Evolutionary conservation across 2,888 invertebrate genomes (phyloP), one percentile per base, ranked within the genome.

Genomic region (Macrophya alboannulata): DNA sequence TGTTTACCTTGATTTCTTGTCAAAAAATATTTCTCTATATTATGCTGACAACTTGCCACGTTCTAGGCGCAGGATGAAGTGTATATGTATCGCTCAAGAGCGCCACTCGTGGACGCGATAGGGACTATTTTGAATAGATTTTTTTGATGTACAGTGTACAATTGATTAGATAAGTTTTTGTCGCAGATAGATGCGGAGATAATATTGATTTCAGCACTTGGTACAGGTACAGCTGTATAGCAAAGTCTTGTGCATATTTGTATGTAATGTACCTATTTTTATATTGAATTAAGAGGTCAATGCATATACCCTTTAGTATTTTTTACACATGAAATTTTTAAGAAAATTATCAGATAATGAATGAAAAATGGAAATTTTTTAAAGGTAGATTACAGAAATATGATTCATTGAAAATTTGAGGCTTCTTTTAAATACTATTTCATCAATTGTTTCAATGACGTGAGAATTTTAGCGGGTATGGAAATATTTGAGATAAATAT

Each of bases 41-140:
- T 59, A 51, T 62, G 37, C 62, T 51, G 77, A 77, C 51, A 48
- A 77, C 81, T 51, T 51, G 81, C 81, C 43, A 81, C 81, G 81
- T 81, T 81, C 43, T 40, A 62, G 25, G 55, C 77, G 55, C 77
- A 77, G 81, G 81, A 81, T 81, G 21, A 81, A 43, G 81, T 81
- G 81, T 25, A 51, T 31, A 31, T 31, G 31, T 31, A 62, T 40
- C 12, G 81, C 31, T 62, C n/a, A 10, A 43, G 5, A 62, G 81
- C 62, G 81, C 81, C 81, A 21, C 59, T 81, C 59, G 43, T 62
- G 81, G 81, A 43, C 62, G 81, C 40, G 25, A 81, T 21, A 17
- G 21, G 51, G 81, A 79, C 79, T 79, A 79, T n/a, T 79, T 81
- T n/a, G 25, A 62, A 62, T 40, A n/a, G 10, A 17, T 17, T 55